phyloP scores from a whole-genome alignment of 2,797 vertebrate genomes.

The Danio kyathit region DNA sequence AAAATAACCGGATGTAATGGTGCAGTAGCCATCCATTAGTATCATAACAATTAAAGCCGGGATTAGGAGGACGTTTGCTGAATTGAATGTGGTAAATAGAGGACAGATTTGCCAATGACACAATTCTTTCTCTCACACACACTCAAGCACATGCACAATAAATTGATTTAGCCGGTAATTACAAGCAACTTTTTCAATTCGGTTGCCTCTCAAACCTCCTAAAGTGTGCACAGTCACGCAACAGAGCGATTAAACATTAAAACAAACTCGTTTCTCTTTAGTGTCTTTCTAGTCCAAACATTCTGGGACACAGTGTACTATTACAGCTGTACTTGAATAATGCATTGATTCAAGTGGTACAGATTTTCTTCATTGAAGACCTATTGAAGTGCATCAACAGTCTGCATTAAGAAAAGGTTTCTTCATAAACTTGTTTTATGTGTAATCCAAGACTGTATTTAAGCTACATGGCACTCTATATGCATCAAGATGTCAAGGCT shows the following conservation, averaged over 20 bases:
- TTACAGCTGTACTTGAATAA: constrained; percentile 13
- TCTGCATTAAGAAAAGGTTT: neutral
- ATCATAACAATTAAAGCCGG: constrained; percentile 50
- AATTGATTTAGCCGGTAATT: constrained; percentile 56
- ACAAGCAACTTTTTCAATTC: constrained; percentile 30
- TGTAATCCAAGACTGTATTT: neutral
- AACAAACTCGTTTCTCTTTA: neutral
- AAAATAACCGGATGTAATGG: constrained; percentile 38
- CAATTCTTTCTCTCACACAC: neutral
- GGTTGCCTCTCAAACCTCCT: neutral
- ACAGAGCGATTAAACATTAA: constrained; percentile 8
- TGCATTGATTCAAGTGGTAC: neutral
- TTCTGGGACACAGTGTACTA: neutral
- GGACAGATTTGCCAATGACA: constrained; percentile 35
- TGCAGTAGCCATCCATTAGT: constrained; percentile 49
- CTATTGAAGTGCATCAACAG: neutral
- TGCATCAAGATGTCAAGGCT: neutral
- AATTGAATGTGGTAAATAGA: constrained; percentile 48
- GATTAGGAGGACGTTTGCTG: constrained; percentile 45
- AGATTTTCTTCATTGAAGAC: neutral
- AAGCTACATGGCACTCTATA: neutral
- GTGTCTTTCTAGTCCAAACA: neutral
- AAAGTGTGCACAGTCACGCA: constrained; percentile 37
- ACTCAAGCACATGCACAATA: constrained; percentile 15
- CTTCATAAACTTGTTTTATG: neutral